Base-by-base conservation (phyloP, 2,113 vertebrate genomes). In the Leucosticte australis region DNA sequence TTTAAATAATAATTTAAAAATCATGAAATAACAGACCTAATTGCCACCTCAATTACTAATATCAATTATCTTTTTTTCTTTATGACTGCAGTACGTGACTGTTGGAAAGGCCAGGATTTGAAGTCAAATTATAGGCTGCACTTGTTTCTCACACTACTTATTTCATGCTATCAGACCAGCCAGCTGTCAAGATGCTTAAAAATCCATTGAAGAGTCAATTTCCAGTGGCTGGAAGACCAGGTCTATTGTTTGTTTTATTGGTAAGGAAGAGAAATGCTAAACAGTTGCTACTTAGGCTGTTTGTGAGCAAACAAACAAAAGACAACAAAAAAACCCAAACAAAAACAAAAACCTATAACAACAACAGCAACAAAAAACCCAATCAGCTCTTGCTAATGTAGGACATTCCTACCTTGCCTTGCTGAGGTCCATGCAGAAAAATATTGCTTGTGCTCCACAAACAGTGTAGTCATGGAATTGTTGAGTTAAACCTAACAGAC, bases 11-110 rank as follows among this genome's bases (percentile, higher is more conserved):
- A 35, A 13, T 37, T 35, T 6, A 13, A 14, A 53, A 39, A 57
- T 22, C 0, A 26, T 28, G 1, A 47, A 56, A 53, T 21, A 37
- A n/a, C 4, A 37, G n/a, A 81, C 1, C 0, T 49, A 49, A 31
- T 65, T 86, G 4, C 39, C 5, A 56, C 15, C 9, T 60, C 6
- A 37, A 7, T n/a, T 87, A 9, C 3, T 79, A 76, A 42, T 18
- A 37, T 4, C 8, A 68, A 18, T 46, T 50, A 23, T 39, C 7
- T 77, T 83, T 64, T 46, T 44, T 46, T 24, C 17, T 74, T 1
- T 67, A 31, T 5, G 4, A 3, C 5, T 33, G 18, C 4, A 57
- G 7, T 21, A 70, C 3, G 4, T 46, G 5, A 9, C 28, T 69
- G 15, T 6, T 86, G 39, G 21, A 60, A 80, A 80, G 33, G 5